A percentile compares a stretch with the other conserved stretches of the same genome.
phyloP scores from a whole-genome alignment of 2,797 vertebrate genomes.

The Margarornis squamiger region DNA sequence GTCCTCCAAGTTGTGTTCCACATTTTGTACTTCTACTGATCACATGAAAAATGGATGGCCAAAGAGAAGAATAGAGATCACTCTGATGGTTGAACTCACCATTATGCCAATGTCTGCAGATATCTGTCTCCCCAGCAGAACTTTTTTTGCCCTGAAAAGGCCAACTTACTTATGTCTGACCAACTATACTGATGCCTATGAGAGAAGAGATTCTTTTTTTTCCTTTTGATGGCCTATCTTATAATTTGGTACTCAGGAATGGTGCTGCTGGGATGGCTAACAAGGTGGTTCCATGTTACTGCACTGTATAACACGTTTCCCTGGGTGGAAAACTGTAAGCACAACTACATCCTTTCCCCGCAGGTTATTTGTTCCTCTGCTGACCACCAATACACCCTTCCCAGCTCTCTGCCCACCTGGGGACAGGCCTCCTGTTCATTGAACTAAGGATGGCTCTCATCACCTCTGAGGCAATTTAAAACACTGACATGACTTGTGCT shows the following conservation, averaged over 20 bases:
- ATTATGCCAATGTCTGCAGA: background rate
- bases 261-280: background rate
- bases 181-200: background rate
- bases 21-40: background rate
- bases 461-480: background rate
- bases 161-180: background rate
- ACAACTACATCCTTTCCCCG: background rate
- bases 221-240: background rate
- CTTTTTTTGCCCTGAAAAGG: background rate
- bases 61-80: background rate
- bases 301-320: background rate
- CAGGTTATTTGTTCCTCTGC: background rate
- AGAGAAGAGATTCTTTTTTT: background rate
- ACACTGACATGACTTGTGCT: background rate
- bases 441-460: background rate
- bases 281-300: background rate
- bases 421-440: background rate
- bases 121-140: background rate
- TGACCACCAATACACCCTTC: background rate
- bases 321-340: background rate
- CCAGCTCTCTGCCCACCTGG: background rate
- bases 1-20: background rate
- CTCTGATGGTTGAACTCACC: background rate
- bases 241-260: background rate
- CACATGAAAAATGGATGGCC: background rate